A percentile compares a stretch with the other conserved stretches of the same genome.
These are phyloP conservation scores for Luperina nickerlii DNA, from an alignment of 2,888 invertebrate species.

Conservation along the genomic window DNA sequence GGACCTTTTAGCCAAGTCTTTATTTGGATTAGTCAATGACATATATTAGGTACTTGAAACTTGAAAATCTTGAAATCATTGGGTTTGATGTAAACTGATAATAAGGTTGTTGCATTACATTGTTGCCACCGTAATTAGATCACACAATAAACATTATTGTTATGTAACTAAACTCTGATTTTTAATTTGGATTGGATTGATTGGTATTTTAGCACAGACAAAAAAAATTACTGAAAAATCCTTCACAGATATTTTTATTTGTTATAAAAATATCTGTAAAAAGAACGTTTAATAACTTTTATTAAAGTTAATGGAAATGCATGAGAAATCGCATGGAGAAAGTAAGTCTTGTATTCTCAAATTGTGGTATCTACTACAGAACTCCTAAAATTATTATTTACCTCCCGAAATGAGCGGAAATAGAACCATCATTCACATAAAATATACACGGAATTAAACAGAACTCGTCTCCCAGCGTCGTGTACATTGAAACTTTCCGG, in stretches of 20 bases:
- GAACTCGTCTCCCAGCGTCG: conserved; percentile 43
- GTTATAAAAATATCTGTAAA: neutral
- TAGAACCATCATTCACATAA: conserved; percentile 49
- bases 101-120: too few relatives aligned
- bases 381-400: conserved; percentile 23
- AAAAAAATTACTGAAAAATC: too few relatives aligned
- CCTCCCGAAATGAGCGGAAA: conserved; percentile 28
- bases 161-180: too few relatives aligned
- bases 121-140: neutral
- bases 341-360: neutral
- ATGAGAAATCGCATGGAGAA: too few relatives aligned
- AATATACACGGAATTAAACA: conserved; percentile 59
- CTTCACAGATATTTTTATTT: too few relatives aligned
- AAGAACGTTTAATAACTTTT: neutral
- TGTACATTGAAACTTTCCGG: conserved; percentile 64
- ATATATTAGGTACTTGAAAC: too few relatives aligned
- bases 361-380: neutral
- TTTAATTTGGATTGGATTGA: too few relatives aligned
- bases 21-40: too few relatives aligned
- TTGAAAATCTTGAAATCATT: too few relatives aligned
- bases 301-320: too few relatives aligned
- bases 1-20: too few relatives aligned
- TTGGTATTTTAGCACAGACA: too few relatives aligned
- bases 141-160: neutral
- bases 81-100: neutral